These are phyloP conservation scores for Brachionus manjavacas DNA, from an alignment of 1,140 invertebrate species.

Conservation along the genomic window DNA sequence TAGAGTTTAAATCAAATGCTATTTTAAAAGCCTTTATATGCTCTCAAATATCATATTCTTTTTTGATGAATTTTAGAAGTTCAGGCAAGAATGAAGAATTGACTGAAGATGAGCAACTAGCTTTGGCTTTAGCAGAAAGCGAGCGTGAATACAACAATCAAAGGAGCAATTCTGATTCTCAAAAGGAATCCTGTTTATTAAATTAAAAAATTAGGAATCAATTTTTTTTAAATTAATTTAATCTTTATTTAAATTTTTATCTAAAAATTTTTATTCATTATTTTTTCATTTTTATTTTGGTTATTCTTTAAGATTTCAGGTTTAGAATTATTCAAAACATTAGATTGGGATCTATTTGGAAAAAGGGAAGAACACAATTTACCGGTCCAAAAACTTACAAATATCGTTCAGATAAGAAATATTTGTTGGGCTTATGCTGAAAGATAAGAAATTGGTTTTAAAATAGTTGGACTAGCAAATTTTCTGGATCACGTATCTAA, in stretches of 20 bases:
- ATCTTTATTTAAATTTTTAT: not conserved
- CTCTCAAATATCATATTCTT: not conserved
- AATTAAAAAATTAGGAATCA: not conserved
- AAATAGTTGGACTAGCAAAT: too few species aligned
- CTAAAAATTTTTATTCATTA: not conserved
- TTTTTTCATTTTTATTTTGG: not conserved
- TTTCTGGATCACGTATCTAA: too few species aligned
- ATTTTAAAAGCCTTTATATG: not conserved
- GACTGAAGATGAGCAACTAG: conserved; percentile 7
- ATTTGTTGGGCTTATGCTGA: too few species aligned
- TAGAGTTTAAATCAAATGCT: not conserved
- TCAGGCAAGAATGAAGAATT: not conserved
- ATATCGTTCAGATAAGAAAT: too few species aligned
- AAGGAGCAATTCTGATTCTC: not conserved
- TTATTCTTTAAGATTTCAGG: not conserved
- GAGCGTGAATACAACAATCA: not conserved
- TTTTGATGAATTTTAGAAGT: not conserved
- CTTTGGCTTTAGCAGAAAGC: conserved; percentile 15
- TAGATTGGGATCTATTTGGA: too few species aligned
- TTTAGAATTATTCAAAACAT: not conserved
- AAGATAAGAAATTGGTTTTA: too few species aligned
- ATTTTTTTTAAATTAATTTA: not conserved
- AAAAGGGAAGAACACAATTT: too few species aligned
- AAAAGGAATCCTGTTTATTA: conserved; percentile 3
- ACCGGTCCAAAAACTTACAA: too few species aligned